Base-by-base conservation (phyloP, 2,888 invertebrate genomes). In the Noctua janthina region DNA sequence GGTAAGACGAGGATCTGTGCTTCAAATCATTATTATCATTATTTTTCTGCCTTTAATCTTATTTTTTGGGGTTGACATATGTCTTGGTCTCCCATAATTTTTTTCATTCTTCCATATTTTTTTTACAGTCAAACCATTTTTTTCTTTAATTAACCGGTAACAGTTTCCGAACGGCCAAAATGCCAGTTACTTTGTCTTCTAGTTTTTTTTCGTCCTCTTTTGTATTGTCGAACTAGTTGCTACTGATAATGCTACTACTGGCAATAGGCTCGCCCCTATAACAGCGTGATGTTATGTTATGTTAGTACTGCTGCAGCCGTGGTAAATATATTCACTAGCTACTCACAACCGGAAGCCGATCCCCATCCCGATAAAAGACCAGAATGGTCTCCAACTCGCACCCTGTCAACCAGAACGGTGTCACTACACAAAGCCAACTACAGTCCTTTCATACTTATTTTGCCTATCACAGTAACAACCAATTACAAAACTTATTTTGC, bases 321-420 rank as follows among this genome's bases (percentile, higher is more conserved):
- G 2, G 39, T 43, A 39, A 5, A 66, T 39, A 67, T 67, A 67
- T 67, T 67, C 35, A 23, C 1, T 54, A 20, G 5, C 35, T 39
- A 64, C 70, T 39, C 62, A 69, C 39, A 17, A 39, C 68, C 66
- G 74, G 70, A 80, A 85, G 6, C 74, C 7, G 39, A 29, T 20
- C 35, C 51, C 7, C 49, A 29, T 20, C 35, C 51, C 39, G 46
- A 80, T 66, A 66, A 46, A 49, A 49, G n/a, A 46, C 20, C 23
- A 69, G 29, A 6, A 15, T 49, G 68, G 76, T 77, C 73, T 86
- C 69, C 59, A 69, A 78, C 69, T 76, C 74, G 79, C 66, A 23
- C 59, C 46, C n/a, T n/a, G 17, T 70, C 73, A 87, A 78, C 74
- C 75, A 76, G 64, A 87, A 84, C 76, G 39, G 49, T 64, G 66